These are phyloP conservation scores for Gavia stellata DNA, from an alignment of 2,113 vertebrate genomes.

Conservation along the genomic window DNA sequence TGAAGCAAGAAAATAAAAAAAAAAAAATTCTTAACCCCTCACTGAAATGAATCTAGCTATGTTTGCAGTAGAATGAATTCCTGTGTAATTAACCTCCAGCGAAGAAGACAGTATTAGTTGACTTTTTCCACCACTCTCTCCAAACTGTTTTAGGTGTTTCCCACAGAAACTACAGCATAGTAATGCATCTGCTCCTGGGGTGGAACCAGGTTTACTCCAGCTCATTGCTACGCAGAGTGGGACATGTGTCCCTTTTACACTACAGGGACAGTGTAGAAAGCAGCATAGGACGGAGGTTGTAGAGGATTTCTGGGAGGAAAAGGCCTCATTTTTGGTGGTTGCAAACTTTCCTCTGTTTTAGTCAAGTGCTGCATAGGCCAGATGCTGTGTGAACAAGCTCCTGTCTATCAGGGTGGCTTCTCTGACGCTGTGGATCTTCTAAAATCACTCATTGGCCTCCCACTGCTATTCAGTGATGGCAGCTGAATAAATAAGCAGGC, in stretches of 20 bases:
- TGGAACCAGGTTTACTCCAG: not conserved
- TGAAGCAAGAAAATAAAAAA: not conserved
- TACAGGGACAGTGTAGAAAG: not conserved
- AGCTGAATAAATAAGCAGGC: slow-evolving; percentile 52
- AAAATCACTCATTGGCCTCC: slow-evolving; percentile 13
- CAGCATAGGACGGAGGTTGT: not conserved
- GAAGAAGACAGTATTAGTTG: not conserved
- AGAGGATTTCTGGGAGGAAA: not conserved
- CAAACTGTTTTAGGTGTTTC: not conserved
- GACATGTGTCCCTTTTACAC: not conserved
- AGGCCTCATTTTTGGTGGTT: not conserved
- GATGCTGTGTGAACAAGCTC: not conserved
- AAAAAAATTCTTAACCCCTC: not conserved
- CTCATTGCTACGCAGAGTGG: not conserved
- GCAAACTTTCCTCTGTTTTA: not conserved
- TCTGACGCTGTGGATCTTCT: slow-evolving; percentile 1
- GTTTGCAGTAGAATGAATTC: not conserved
- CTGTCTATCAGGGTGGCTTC: slow-evolving; percentile 1
- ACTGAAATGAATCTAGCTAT: not conserved
- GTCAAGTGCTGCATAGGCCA: not conserved
- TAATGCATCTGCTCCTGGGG: not conserved
- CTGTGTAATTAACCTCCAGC: not conserved
- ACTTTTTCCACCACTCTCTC: not conserved
- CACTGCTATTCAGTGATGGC: slow-evolving; percentile 22
- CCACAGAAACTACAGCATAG: not conserved